A percentile compares a stretch with the other conserved stretches of the same genome.
phyloP scores from a whole-genome alignment of 2,888 invertebrate genomes.

The Oxyscelio sp. region DNA sequence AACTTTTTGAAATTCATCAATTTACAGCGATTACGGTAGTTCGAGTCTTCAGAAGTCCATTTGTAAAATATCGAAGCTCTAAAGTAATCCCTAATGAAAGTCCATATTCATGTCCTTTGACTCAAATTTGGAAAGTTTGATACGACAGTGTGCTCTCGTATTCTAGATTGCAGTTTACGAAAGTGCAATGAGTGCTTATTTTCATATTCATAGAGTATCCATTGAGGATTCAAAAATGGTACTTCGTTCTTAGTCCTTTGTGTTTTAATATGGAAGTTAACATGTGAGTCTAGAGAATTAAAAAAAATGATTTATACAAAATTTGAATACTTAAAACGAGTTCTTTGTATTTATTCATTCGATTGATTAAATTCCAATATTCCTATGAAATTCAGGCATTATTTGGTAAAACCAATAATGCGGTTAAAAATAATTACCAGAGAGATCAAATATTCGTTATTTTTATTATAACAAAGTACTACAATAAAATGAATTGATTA shows the following conservation, averaged over 20 bases:
- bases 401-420: too few species aligned
- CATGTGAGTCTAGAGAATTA: slow-evolving; percentile 7
- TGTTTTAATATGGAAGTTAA: slow-evolving; percentile 32
- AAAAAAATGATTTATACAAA: slow-evolving; percentile 29
- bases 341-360: background rate
- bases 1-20: too few species aligned
- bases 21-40: too few species aligned
- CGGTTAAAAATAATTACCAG: too few species aligned
- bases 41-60: background rate
- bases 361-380: background rate
- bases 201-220: slow-evolving; percentile 57
- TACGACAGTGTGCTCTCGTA: slow-evolving; percentile 43
- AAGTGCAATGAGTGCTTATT: slow-evolving; percentile 58
- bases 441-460: too few species aligned
- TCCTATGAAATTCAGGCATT: too few species aligned
- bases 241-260: background rate
- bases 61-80: slow-evolving; percentile 23
- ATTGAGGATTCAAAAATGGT: slow-evolving; percentile 24
- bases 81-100: slow-evolving; percentile 41
- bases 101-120: slow-evolving; percentile 54
- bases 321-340: slow-evolving; percentile 3
- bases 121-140: slow-evolving; percentile 61
- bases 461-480: too few species aligned
- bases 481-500: too few species aligned
- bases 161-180: slow-evolving; percentile 57